phyloP scores from a whole-genome alignment of 2,797 vertebrate species.

The Falco concolor region DNA sequence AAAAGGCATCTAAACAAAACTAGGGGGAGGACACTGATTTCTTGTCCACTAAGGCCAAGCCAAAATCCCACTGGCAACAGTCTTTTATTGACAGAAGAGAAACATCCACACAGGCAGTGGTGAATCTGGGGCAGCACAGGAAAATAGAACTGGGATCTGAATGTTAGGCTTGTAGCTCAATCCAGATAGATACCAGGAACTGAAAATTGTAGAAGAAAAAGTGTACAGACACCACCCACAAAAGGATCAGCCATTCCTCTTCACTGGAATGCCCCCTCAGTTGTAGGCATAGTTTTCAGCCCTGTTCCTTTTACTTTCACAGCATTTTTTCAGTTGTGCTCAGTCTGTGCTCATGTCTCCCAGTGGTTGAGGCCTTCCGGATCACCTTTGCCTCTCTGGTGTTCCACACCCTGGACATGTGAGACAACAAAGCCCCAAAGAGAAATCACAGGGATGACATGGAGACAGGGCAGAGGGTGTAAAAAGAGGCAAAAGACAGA shows the following conservation, averaged over 20 bases:
- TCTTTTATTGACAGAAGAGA: neutral
- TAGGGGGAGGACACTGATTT: neutral
- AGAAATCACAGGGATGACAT: neutral
- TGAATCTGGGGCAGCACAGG: neutral
- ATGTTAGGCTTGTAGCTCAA: neutral
- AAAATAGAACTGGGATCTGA: neutral
- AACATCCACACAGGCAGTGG: neutral
- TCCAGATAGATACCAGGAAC: neutral
- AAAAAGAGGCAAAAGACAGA: neutral
- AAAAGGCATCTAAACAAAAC: neutral
- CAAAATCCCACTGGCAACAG: neutral
- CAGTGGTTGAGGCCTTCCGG: neutral
- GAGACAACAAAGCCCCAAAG: neutral
- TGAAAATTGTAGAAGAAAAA: neutral
- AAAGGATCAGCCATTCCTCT: neutral
- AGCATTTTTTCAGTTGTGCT: rapidly evolving
- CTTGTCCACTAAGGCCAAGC: neutral
- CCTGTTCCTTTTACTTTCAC: neutral
- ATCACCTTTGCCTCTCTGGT: neutral
- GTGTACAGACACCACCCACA: neutral
- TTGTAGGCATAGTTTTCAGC: neutral
- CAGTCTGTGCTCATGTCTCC: neutral
- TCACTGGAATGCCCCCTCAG: neutral
- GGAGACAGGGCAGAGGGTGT: neutral
- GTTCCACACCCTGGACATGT: neutral